Percentiles rank a stretch among this genome's conserved stretches.
Evolutionary conservation across 2,888 invertebrate genomes (phyloP).

Genomic region (Spodoptera littoralis): DNA sequence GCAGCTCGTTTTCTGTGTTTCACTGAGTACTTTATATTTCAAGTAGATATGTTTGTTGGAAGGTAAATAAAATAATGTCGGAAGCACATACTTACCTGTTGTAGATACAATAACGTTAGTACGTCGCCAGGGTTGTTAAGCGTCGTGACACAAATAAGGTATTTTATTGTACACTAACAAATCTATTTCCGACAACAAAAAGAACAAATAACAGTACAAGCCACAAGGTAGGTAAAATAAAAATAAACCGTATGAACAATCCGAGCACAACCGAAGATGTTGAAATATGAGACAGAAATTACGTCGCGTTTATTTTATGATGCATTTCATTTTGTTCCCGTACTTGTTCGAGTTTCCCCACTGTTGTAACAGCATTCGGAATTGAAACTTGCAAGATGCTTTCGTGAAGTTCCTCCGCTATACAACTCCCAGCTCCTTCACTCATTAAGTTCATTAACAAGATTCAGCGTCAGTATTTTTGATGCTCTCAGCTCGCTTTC

Average conservation of each 20-base stretch:
- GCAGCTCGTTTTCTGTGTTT: slow-evolving; percentile 59
- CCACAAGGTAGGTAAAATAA: slow-evolving; percentile 45
- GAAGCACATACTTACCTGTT: neutral
- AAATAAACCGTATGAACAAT: slow-evolving; percentile 36
- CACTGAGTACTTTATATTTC: slow-evolving; percentile 32
- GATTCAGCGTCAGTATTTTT: slow-evolving; percentile 83
- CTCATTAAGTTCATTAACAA: slow-evolving; percentile 87
- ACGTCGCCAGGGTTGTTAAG: neutral
- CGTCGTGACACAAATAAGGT: slow-evolving; percentile 11
- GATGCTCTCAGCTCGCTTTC: slow-evolving; percentile 78
- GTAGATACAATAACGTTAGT: slow-evolving; percentile 1
- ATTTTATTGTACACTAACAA: slow-evolving; percentile 23
- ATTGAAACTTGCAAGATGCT: slow-evolving; percentile 80
- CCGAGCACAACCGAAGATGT: slow-evolving; percentile 45
- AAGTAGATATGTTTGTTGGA: slow-evolving; percentile 6
- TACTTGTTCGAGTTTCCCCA: slow-evolving; percentile 64
- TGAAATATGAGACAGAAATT: slow-evolving; percentile 58
- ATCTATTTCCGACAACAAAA: slow-evolving; percentile 24
- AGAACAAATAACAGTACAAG: slow-evolving; percentile 44
- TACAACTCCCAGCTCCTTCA: slow-evolving; percentile 78
- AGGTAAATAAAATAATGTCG: slow-evolving; percentile 14
- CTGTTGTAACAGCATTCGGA: slow-evolving; percentile 75
- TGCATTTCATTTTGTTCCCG: slow-evolving; percentile 73
- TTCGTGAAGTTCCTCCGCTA: slow-evolving; percentile 74
- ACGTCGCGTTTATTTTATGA: slow-evolving; percentile 71